Conservation (phyloP, 2,797 vertebrate genomes). For the Melanotaenia boesemani region DNA sequence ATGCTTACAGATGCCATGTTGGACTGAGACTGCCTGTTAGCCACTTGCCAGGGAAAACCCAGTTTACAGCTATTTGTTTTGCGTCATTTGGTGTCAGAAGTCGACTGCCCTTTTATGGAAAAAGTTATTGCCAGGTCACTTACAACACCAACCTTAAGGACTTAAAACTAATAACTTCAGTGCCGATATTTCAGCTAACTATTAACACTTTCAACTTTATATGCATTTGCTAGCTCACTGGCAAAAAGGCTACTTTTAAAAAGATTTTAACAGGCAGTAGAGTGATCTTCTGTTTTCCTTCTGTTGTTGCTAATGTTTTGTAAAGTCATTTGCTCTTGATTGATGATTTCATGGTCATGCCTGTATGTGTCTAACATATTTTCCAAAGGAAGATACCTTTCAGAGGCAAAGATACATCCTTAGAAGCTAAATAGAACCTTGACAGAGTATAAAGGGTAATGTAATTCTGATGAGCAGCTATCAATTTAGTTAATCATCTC, state of each 20-base stretch:
- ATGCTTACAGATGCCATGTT: conserved; percentile 67
- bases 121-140: conserved; percentile 42
- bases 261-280: conserved; percentile 32
- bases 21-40: conserved; percentile 62
- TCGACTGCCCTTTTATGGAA: conserved; percentile 45
- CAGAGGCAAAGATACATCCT: conserved; percentile 50
- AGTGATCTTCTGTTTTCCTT: conserved; percentile 18
- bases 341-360: conserved; percentile 55
- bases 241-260: conserved; percentile 35
- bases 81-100: conserved; percentile 57
- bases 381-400: conserved; percentile 49
- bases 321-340: conserved; percentile 42
- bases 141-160: conserved; percentile 28
- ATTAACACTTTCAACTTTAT: conserved; percentile 5
- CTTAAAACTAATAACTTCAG: neutral
- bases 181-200: too few relatives aligned
- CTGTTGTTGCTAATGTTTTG: neutral
- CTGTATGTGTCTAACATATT: conserved; percentile 48
- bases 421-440: conserved; percentile 67
- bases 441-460: conserved; percentile 64
- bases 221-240: conserved; percentile 35
- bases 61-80: conserved; percentile 68
- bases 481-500: conserved; percentile 59
- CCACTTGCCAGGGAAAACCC: conserved; percentile 67
- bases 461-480: conserved; percentile 56